These are phyloP conservation scores for Ophraella communa DNA, from an alignment of 2,888 invertebrate species.

Conservation along the genomic window DNA sequence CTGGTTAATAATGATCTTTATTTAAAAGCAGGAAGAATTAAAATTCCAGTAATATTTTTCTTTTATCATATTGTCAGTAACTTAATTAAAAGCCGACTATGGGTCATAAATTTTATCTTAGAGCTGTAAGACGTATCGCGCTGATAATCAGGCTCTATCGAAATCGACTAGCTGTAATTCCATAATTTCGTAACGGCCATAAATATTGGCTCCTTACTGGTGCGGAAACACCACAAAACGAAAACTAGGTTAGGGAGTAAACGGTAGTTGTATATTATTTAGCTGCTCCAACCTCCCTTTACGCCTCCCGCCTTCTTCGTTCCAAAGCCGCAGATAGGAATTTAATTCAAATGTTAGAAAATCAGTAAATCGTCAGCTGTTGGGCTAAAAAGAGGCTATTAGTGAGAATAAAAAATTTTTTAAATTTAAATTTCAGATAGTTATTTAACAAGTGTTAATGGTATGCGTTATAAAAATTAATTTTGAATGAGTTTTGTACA, in stretches of 20 bases:
- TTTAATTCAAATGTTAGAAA: background rate
- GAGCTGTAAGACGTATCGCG: slow-evolving; percentile 17
- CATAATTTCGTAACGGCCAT: slow-evolving; percentile 25
- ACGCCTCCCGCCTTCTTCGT: slow-evolving; percentile 9
- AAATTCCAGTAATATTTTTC: background rate
- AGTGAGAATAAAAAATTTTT: too few relatives aligned
- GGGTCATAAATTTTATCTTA: slow-evolving; percentile 14
- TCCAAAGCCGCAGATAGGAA: background rate
- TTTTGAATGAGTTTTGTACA: too few relatives aligned
- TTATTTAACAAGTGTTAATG: too few relatives aligned
- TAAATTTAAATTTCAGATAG: too few relatives aligned
- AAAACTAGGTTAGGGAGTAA: slow-evolving; percentile 33
- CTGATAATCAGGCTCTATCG: background rate
- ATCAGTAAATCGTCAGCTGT: background rate
- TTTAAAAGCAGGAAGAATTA: too few relatives aligned
- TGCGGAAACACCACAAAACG: slow-evolving; percentile 31
- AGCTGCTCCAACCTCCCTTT: slow-evolving; percentile 13
- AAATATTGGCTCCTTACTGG: slow-evolving; percentile 27
- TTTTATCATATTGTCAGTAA: background rate
- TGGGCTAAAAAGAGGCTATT: too few relatives aligned
- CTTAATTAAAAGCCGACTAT: slow-evolving; percentile 14
- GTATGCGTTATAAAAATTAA: too few relatives aligned
- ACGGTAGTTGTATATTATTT: slow-evolving; percentile 34
- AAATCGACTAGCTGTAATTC: slow-evolving; percentile 19
- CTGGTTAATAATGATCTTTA: too few relatives aligned